Conservation (phyloP, 1,140 invertebrate species). For the Cydia splendana region DNA sequence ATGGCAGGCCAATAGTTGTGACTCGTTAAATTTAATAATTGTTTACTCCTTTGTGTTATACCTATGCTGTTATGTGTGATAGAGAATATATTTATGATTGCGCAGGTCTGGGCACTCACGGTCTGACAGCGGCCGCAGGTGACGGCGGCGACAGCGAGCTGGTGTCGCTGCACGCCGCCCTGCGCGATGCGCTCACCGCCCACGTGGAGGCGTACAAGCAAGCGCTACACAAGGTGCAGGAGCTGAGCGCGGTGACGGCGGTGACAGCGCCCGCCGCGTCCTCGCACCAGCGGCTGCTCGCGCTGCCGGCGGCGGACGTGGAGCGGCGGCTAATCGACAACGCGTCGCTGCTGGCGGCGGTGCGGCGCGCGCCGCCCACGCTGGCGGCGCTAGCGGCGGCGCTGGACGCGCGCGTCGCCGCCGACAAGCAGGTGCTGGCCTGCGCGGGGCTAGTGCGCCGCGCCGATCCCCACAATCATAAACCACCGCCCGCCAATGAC, state of each 20-base stretch:
- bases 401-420: constrained; percentile 82
- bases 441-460: constrained; percentile 81
- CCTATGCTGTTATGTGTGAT: no score
- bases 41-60: no score
- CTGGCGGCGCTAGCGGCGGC: constrained; percentile 80
- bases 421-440: constrained; percentile 86
- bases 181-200: constrained; percentile 90
- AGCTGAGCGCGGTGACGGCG: constrained; percentile 72
- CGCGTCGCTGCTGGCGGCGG: constrained; percentile 91
- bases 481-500: constrained; percentile 55
- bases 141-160: constrained; percentile 73
- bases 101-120: constrained; percentile 91
- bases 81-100: constrained; percentile 32
- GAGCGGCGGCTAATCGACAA: constrained; percentile 95
- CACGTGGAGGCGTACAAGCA: constrained; percentile 93
- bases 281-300: constrained; percentile 93
- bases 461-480: not conserved
- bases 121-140: constrained; percentile 84
- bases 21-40: no score
- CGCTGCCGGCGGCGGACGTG: constrained; percentile 88
- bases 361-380: constrained; percentile 84
- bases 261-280: constrained; percentile 87
- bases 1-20: no score
- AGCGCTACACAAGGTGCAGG: constrained; percentile 92
- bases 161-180: constrained; percentile 84